Base-by-base conservation (phyloP, 2,888 invertebrate species). In the Myopa tessellatipennis region DNA sequence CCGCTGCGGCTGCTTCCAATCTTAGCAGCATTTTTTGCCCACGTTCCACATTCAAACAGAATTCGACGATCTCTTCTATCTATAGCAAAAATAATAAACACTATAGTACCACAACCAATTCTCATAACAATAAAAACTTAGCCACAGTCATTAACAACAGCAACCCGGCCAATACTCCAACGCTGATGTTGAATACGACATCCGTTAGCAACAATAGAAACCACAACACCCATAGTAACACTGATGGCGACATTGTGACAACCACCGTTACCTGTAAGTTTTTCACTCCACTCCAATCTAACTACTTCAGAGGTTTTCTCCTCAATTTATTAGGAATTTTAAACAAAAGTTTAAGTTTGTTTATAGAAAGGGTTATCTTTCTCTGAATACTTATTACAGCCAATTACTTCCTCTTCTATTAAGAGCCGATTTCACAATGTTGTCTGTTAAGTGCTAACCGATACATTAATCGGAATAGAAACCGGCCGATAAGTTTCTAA, bases 231-330 rank as follows among this genome's bases (percentile, higher is more conserved):
- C 71, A 75, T 69, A 81, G 76, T 79, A 80, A 80, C 79, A 77
- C 72, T 74, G 80, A 82, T 79, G 80, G 79, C 74, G 73, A 76
- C 67, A 78, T 80, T 74, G 74, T 78, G 71, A 85, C 88, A 83
- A 83, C 89, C 84, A 88, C 88, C 85, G 88, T 89, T 88, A 89
- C 88, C 88, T 89, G 88, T 89, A 89, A 89, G 89, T 89, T 85
- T 84, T 79, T 78, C 7, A 45, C 3, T 45, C 45, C 7, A 45
- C 45, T 10, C 45, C 45, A 50, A 50, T 10, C 50, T 10, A 50
- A 14, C 8, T 8, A 10, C 14, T 50, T 50, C 10, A 50, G 8
- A 50, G 3, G 14, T 50, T 50, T 50, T 14, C 50, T 50, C 14
- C 50, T 14, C 10, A 50, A 50, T 50, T 50, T 50, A 8, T 50